Percentiles rank a stretch among this genome's conserved stretches.
phyloP scores from a whole-genome alignment of 2,113 vertebrate species.

The Peromyscus polionotus region DNA sequence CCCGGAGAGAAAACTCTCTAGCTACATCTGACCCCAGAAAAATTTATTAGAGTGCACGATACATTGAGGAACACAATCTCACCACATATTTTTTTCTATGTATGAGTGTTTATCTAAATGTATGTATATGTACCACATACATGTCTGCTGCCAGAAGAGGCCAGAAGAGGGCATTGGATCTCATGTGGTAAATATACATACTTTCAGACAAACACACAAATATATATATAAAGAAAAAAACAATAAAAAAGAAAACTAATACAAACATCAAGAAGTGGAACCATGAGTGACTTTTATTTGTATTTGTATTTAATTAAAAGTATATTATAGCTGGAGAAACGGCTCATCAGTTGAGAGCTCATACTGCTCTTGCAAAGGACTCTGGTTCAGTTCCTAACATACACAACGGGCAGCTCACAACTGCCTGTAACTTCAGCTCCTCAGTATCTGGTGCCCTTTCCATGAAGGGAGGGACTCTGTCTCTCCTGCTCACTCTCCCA shows the following conservation, averaged over 20 bases:
- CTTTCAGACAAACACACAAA: background rate
- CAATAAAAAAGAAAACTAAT: background rate
- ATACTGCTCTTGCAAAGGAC: background rate
- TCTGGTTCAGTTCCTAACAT: background rate
- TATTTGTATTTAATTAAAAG: background rate
- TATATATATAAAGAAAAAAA: background rate
- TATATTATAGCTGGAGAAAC: background rate
- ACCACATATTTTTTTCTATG: background rate
- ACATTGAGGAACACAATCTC: too few species aligned
- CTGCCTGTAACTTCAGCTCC: background rate
- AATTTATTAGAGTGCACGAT: too few species aligned
- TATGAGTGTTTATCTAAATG: background rate
- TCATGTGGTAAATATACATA: background rate
- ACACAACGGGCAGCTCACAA: background rate
- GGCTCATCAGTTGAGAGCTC: background rate
- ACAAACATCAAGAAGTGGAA: background rate
- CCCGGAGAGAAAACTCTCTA: too few species aligned
- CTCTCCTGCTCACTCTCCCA: background rate
- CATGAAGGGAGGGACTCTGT: background rate
- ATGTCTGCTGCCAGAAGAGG: background rate
- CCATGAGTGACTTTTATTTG: background rate
- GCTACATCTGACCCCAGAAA: too few species aligned
- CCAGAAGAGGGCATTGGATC: background rate
- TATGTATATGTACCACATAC: background rate
- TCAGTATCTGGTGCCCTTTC: background rate